These are phyloP conservation scores for Pleuronectes platessa DNA, from an alignment of 2,113 vertebrate genomes.

Conservation along the genomic window DNA sequence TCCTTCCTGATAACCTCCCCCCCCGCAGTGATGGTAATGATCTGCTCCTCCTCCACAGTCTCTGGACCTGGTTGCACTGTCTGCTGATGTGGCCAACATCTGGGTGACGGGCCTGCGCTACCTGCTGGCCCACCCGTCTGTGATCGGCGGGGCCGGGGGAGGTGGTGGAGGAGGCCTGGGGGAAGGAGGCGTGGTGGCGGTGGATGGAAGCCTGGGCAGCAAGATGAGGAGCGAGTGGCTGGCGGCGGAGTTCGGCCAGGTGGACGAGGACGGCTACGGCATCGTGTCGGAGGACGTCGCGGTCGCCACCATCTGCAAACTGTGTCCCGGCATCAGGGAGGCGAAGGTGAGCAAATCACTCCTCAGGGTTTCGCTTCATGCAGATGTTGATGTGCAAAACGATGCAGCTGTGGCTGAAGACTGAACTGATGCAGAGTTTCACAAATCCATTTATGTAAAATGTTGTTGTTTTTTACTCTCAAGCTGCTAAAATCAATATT, in stretches of 20 bases:
- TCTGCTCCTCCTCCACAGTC: conserved; percentile 75
- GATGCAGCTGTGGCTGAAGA: too few species aligned
- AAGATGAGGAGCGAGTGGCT: conserved; percentile 91
- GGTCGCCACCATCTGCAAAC: conserved; percentile 91
- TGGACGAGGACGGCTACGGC: conserved; percentile 92
- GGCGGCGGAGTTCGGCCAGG: conserved; percentile 87
- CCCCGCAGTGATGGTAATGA: too few species aligned
- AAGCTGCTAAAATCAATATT: too few species aligned
- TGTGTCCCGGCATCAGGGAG: conserved; percentile 93
- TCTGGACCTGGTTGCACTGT: conserved; percentile 94
- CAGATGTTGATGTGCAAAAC: too few species aligned
- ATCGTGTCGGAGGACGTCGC: conserved; percentile 92
- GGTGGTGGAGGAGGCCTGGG: conserved; percentile 64
- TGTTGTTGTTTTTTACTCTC: too few species aligned
- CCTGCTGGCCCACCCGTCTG: conserved; percentile 91
- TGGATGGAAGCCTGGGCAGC: conserved; percentile 86
- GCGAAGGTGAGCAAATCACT: conserved; percentile 84
- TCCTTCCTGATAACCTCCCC: not conserved
- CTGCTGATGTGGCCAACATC: conserved; percentile 96
- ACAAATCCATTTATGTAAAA: too few species aligned
- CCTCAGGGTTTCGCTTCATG: too few species aligned
- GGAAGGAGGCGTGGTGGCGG: conserved; percentile 84
- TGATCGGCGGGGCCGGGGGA: conserved; percentile 85
- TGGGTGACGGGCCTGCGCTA: conserved; percentile 97
- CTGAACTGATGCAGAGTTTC: too few species aligned